Base-by-base conservation (phyloP, 2,888 invertebrate species). In the Sympetrum striolatum region DNA sequence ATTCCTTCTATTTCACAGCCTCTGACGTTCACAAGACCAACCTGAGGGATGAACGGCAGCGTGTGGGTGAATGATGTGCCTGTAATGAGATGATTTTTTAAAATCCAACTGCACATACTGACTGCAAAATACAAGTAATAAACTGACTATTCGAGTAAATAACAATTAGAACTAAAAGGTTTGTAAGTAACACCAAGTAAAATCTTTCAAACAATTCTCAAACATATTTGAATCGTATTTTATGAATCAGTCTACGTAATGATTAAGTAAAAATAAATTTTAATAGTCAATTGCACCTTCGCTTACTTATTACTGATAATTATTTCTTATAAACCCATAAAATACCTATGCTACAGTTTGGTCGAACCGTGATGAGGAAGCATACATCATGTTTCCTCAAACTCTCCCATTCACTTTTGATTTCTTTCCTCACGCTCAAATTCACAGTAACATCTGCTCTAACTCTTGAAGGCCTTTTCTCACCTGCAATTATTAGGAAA, bases 1-100 rank as follows among this genome's bases (percentile, higher is more conserved):
- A 99, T 98, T 1, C 99, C 99, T 94, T 99, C 99, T 53, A 99
- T 97, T 94, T 99, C 99, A 94, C 99, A 99, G 0, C 99, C 99
- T 31, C 99, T 95, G 0, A 99, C 98, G 93, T 96, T 97, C 0
- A 96, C 96, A 92, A 99, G 95, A 0, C 99, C 98, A 3, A 98
- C 98, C 95, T 99, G 98, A 0, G 98, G 97, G 44, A 98, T 96
- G 94, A 99, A 99, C 12, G 98, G 97, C 92, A 97, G 95, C 92
- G 97, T 96, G 92, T 96, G 96, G 93, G 97, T 97, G 93, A 97
- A 98, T 93, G 96, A 97, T 8, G 97, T 97, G 90, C 97, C 97
- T 95, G 91, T 80, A 90, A 90, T 60, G 92, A 92, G 4, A 90
- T 79, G 15, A 58, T 48, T 5, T 35, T 81, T 5, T n/a, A 6